Percentiles rank a stretch among this genome's conserved stretches.
Evolutionary conservation across 2,888 invertebrate genomes (phyloP).

Genomic region (Apodemia zela): DNA sequence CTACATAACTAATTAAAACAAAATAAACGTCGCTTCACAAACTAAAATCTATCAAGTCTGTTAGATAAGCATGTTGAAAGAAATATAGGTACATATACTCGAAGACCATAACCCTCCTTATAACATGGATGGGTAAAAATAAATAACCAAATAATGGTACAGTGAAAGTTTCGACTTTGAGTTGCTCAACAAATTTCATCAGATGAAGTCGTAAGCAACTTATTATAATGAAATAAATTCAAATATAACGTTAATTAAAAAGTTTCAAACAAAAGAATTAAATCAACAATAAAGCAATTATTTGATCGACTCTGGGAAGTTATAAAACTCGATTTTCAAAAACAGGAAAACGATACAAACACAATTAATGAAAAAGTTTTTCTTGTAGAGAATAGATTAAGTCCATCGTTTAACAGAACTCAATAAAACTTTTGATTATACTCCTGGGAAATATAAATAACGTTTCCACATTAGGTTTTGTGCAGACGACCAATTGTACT

Average conservation of each 20-base stretch:
- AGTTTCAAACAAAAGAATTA: not conserved
- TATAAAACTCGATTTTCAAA: slow-evolving; percentile 10
- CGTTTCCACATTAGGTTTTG: slow-evolving; percentile 54
- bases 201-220: no score
- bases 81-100: no score
- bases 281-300: slow-evolving; percentile 4
- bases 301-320: not conserved
- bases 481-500: slow-evolving; percentile 38
- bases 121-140: no score
- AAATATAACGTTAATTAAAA: not conserved
- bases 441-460: slow-evolving; percentile 3
- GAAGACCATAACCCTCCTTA: no score
- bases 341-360: slow-evolving; percentile 16
- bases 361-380: slow-evolving; percentile 13
- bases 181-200: no score
- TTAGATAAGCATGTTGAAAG: no score
- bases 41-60: no score
- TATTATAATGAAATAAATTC: no score
- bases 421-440: slow-evolving; percentile 15
- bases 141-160: no score
- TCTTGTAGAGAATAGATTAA: not conserved
- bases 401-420: slow-evolving; percentile 14
- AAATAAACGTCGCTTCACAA: no score
- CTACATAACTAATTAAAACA: no score
- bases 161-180: no score